phyloP scores from a whole-genome alignment of 2,888 invertebrate genomes.

The Catonia carolina region DNA sequence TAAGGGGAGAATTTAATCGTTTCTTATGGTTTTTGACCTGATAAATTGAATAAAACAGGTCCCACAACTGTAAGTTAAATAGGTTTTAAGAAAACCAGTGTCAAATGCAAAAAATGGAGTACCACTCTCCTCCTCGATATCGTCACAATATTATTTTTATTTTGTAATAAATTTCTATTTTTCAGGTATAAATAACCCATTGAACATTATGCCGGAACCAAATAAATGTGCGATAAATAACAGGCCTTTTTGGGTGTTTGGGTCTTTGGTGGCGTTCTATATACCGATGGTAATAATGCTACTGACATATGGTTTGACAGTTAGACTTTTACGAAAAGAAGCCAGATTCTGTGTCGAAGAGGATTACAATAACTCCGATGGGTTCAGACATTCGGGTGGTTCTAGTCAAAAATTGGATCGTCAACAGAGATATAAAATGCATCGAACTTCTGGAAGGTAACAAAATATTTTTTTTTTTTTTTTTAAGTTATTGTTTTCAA shows the following conservation, averaged over 20 bases:
- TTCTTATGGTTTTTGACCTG: no score
- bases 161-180: no score
- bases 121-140: no score
- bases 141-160: no score
- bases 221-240: constrained; percentile 76
- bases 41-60: no score
- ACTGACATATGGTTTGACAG: constrained; percentile 82
- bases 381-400: constrained; percentile 43
- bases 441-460: constrained; percentile 1
- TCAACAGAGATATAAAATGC: neutral
- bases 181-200: constrained; percentile 64
- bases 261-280: constrained; percentile 89
- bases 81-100: no score
- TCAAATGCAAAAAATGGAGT: no score
- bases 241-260: constrained; percentile 80
- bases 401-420: constrained; percentile 27
- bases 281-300: constrained; percentile 95
- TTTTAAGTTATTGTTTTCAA: no score
- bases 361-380: constrained; percentile 47
- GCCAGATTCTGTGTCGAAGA: constrained; percentile 64
- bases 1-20: no score
- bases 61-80: no score
- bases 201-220: constrained; percentile 74
- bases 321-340: constrained; percentile 74
- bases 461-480: neutral